A percentile compares a stretch with the other conserved stretches of the same genome.
Conservation (phyloP, 2,113 vertebrate species). For the Chionis minor region DNA sequence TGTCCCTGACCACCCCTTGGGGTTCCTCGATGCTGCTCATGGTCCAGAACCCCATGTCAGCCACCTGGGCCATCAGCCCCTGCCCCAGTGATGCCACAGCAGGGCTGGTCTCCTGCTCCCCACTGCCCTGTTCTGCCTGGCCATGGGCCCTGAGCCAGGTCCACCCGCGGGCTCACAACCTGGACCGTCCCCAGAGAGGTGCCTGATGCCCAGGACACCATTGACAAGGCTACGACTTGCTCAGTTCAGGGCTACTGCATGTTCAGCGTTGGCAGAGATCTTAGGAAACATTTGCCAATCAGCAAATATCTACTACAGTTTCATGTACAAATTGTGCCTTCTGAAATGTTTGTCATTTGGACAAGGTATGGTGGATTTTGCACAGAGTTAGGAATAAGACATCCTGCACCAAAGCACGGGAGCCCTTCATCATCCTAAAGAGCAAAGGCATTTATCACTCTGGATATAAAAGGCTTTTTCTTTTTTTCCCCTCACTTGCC, state of each 20-base stretch:
- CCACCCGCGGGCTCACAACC: accelerated
- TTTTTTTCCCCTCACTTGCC: neutral
- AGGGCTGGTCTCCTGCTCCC: neutral
- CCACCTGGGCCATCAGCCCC: accelerated
- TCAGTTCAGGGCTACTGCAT: neutral
- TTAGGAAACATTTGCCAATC: neutral
- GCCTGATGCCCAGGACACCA: neutral
- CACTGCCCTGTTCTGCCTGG: neutral
- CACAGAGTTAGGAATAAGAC: neutral
- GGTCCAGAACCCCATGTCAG: neutral
- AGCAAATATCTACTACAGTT: neutral
- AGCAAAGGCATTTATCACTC: neutral
- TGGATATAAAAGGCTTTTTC: neutral
- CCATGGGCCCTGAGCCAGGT: accelerated
- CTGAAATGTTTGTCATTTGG: neutral
- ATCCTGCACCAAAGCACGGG: neutral
- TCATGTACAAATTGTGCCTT: neutral
- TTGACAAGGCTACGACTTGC: neutral
- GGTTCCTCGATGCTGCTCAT: accelerated
- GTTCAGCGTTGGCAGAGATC: neutral
- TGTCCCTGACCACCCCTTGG: too few relatives aligned
- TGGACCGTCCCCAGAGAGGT: neutral
- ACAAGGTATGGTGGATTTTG: neutral
- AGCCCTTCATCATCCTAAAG: neutral
- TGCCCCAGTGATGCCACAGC: accelerated